These are phyloP conservation scores for Phaonia tiefii DNA, from an alignment of 2,888 invertebrate species.

Conservation along the genomic window DNA sequence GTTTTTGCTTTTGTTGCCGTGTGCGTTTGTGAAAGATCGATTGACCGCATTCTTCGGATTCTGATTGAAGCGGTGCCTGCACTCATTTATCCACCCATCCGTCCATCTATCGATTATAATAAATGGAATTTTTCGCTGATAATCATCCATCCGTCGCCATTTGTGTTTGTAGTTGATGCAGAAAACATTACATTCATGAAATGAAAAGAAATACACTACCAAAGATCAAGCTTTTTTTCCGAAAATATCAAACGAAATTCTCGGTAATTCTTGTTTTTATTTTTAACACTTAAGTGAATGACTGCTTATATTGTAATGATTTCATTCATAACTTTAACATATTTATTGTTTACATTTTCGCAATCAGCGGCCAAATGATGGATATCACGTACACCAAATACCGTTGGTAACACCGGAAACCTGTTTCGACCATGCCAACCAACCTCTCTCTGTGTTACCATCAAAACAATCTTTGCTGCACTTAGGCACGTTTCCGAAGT, in stretches of 20 bases:
- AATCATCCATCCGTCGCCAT: neutral
- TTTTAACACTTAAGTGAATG: too few species aligned
- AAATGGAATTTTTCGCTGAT: constrained; percentile 12
- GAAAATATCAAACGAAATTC: too few species aligned
- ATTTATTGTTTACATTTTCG: neutral
- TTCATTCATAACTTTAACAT: constrained; percentile 4
- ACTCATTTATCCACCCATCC: neutral
- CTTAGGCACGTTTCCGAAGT: too few species aligned
- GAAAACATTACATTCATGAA: too few species aligned
- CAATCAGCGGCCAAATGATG: neutral
- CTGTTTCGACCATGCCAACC: neutral
- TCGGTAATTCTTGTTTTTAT: too few species aligned
- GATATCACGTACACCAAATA: constrained; percentile 29
- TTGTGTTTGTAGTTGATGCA: too few species aligned
- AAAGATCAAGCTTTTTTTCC: too few species aligned
- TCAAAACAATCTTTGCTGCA: neutral
- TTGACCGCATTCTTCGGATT: neutral
- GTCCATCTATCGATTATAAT: neutral
- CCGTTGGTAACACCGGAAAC: neutral
- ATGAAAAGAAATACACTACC: too few species aligned
- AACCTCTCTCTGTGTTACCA: neutral
- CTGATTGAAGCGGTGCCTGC: neutral
- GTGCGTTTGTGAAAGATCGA: constrained; percentile 25
- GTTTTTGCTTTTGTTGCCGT: constrained; percentile 20
- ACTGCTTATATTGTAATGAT: neutral